Percentiles rank a stretch among this genome's conserved stretches.
Evolutionary conservation across 2,888 invertebrate genomes (phyloP).

Genomic region (Iselma pallidipennis): DNA sequence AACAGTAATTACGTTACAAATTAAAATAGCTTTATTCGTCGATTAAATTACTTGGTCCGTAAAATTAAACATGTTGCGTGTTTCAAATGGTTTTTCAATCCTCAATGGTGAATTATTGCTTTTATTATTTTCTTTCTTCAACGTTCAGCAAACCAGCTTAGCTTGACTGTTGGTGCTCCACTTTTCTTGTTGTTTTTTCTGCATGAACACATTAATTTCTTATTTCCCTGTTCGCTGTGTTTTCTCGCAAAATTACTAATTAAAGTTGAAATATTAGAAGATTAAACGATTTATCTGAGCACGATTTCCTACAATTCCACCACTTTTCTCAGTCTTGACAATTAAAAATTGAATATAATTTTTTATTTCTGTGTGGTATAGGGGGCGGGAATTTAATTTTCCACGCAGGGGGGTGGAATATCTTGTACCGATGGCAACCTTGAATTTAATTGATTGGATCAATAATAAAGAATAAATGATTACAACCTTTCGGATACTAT

Average conservation of each 20-base stretch:
- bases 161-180: not conserved
- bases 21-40: conserved; percentile 13
- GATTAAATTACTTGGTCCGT: conserved; percentile 3
- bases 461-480: not conserved
- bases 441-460: not conserved
- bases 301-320: no score
- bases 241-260: no score
- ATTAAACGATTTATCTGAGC: no score
- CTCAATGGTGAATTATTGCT: not conserved
- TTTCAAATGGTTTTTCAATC: not conserved
- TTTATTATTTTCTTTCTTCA: not conserved
- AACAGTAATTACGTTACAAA: conserved; percentile 6
- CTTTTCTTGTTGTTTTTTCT: not conserved
- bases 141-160: not conserved
- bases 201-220: no score
- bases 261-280: no score
- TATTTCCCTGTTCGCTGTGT: no score
- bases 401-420: not conserved
- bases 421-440: not conserved
- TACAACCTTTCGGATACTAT: not conserved
- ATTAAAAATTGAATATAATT: no score
- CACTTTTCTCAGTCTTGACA: no score
- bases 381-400: no score
- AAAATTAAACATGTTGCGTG: conserved; percentile 2
- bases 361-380: no score